Evolutionary conservation across 64 coral and sea anemone genomes (phyloP).

Genomic region (Dendronephthya gigantea): DNA sequence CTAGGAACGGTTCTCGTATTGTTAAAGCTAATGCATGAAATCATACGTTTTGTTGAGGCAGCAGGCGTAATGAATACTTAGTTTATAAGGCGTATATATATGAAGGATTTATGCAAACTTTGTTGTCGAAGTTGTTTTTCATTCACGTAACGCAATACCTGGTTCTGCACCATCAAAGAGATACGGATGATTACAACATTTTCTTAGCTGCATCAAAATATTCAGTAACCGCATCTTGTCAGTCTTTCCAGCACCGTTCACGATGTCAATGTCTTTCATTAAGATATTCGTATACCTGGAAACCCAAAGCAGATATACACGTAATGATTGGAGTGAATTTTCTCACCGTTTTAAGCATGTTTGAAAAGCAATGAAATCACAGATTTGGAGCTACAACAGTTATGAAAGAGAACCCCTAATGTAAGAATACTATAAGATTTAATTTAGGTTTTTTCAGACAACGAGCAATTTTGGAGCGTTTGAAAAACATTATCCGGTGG

Average conservation of each 20-base stretch:
- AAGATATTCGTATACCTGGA: slow-evolving; percentile 95
- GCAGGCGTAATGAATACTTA: too few species aligned
- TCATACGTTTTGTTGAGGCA: too few species aligned
- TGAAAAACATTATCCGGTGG: too few species aligned
- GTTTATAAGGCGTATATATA: too few species aligned
- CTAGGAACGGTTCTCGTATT: too few species aligned
- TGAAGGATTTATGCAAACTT: not conserved
- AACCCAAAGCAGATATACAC: slow-evolving; percentile 32
- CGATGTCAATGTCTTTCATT: slow-evolving; percentile 60
- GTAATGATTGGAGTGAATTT: not conserved
- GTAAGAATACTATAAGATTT: too few species aligned
- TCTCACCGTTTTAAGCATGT: not conserved
- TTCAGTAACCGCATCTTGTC: slow-evolving; percentile 73
- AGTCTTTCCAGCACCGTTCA: slow-evolving; percentile 79
- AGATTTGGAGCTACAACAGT: too few species aligned
- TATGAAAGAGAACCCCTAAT: too few species aligned
- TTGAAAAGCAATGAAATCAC: slow-evolving; percentile 1
- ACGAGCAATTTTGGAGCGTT: too few species aligned
- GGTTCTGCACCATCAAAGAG: slow-evolving; percentile 54
- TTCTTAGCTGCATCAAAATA: slow-evolving; percentile 94
- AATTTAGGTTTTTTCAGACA: too few species aligned
- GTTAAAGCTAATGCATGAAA: too few species aligned
- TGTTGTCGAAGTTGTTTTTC: too few species aligned
- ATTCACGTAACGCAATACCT: slow-evolving; percentile 40
- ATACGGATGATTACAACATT: slow-evolving; percentile 76